Percentiles rank a stretch among this genome's conserved stretches.
These are phyloP conservation scores for Cyrtonyx montezumae DNA, from an alignment of 2,113 vertebrate genomes.

Conservation along the genomic window DNA sequence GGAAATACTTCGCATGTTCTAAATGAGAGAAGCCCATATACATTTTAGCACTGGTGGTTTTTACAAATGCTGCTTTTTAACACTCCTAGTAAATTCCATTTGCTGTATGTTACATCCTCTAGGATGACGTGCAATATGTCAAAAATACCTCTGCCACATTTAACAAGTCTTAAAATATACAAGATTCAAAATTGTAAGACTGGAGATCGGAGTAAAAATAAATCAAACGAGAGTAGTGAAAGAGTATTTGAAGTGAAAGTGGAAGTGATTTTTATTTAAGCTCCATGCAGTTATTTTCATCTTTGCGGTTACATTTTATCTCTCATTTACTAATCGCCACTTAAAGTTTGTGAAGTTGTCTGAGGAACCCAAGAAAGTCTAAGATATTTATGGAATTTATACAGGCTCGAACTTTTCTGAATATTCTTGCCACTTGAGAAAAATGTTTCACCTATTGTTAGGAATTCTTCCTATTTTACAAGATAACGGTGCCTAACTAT, in stretches of 20 bases:
- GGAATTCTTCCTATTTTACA: not conserved
- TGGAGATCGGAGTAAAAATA: not conserved
- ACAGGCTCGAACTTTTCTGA: not conserved
- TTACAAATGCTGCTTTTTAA: conserved; percentile 36
- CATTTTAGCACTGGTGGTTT: conserved; percentile 57
- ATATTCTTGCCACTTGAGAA: not conserved
- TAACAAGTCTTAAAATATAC: not conserved
- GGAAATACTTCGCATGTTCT: conserved; percentile 11
- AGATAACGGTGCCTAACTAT: not conserved
- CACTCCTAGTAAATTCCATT: conserved; percentile 3
- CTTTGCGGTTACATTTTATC: not conserved
- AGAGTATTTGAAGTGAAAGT: too few species aligned
- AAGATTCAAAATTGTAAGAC: not conserved
- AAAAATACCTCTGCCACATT: conserved; percentile 22
- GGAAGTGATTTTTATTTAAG: not conserved
- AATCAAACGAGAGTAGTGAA: not conserved
- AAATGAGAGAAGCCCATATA: conserved; percentile 40
- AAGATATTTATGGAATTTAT: not conserved
- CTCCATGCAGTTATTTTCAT: not conserved
- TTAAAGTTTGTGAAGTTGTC: not conserved
- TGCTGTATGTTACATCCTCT: conserved; percentile 40
- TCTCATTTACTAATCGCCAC: not conserved
- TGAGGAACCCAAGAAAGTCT: not conserved
- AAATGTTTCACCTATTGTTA: not conserved
- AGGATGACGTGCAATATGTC: not conserved